phyloP scores from a whole-genome alignment of 2,888 invertebrate genomes.

The Ichneumoninae sp. region DNA sequence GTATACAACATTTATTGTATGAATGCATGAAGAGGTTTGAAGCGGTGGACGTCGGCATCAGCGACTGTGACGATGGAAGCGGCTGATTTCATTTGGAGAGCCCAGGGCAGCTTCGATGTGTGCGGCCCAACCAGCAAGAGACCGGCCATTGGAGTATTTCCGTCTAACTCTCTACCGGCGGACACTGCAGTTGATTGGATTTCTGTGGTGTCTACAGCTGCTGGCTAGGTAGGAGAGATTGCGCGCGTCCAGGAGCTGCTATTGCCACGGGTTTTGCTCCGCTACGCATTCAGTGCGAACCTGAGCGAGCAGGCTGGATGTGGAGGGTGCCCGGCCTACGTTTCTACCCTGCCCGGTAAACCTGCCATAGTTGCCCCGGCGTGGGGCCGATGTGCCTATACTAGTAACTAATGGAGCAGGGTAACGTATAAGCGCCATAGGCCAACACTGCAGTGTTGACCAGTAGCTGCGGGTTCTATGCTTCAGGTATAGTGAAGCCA shows the following conservation, averaged over 20 bases:
- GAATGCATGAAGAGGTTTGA: slow-evolving; percentile 2
- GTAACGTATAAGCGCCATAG: background rate
- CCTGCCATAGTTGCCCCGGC: slow-evolving; percentile 20
- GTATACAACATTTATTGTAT: background rate
- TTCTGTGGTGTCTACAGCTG: slow-evolving; percentile 56
- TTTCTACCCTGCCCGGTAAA: slow-evolving; percentile 11
- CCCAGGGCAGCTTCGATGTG: slow-evolving; percentile 9
- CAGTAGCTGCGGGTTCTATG: background rate
- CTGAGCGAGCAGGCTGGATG: slow-evolving; percentile 13
- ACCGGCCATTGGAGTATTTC: slow-evolving; percentile 40
- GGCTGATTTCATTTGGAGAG: slow-evolving; percentile 62
- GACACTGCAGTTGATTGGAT: slow-evolving; percentile 68
- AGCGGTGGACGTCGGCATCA: slow-evolving; percentile 13
- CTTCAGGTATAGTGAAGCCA: slow-evolving; percentile 2
- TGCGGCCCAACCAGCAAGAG: slow-evolving; percentile 4
- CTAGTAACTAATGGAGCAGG: slow-evolving; percentile 4
- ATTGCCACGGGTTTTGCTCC: slow-evolving; percentile 11
- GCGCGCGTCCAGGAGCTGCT: slow-evolving; percentile 24
- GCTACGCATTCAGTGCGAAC: slow-evolving; percentile 31
- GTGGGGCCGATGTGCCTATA: background rate
- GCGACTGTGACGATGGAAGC: slow-evolving; percentile 35
- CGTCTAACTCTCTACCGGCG: slow-evolving; percentile 33
- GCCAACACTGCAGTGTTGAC: background rate
- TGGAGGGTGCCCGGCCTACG: slow-evolving; percentile 18
- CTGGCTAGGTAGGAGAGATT: slow-evolving; percentile 40